phyloP scores from a whole-genome alignment of 1,140 invertebrate species.

The Conus ventricosus region DNA sequence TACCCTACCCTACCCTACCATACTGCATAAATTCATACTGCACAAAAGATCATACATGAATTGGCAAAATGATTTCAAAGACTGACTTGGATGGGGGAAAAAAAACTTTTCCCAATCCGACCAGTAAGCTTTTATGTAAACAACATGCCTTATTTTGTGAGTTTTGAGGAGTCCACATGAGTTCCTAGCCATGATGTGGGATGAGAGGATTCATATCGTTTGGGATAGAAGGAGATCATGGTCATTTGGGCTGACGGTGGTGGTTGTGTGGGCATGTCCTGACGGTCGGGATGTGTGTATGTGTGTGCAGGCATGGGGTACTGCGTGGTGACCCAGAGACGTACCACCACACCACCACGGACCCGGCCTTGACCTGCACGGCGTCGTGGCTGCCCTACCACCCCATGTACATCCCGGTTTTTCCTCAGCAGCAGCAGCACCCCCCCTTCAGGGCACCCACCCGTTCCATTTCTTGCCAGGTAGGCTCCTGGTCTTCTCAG shows the following conservation, averaged over 20 bases:
- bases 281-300: neutral
- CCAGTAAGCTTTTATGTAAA: too few species aligned
- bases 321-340: constrained; percentile 71
- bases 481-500: neutral
- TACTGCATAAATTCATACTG: too few species aligned
- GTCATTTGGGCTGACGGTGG: neutral
- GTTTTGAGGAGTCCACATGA: too few species aligned
- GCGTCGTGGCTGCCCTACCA: constrained; percentile 66
- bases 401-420: constrained; percentile 69
- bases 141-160: too few species aligned
- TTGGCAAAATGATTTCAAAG: too few species aligned
- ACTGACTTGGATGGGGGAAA: too few species aligned
- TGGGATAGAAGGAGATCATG: too few species aligned
- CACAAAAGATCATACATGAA: too few species aligned
- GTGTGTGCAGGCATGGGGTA: constrained; percentile 66
- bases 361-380: constrained; percentile 45
- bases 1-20: too few species aligned
- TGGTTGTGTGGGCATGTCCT: neutral
- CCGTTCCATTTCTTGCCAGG: constrained; percentile 69
- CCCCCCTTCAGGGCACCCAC: constrained; percentile 49
- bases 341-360: constrained; percentile 47
- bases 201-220: too few species aligned
- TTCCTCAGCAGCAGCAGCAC: constrained; percentile 39
- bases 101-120: too few species aligned
- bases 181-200: too few species aligned